Conservation (phyloP, 2,113 vertebrate genomes). For the Phaethon lepturus region DNA sequence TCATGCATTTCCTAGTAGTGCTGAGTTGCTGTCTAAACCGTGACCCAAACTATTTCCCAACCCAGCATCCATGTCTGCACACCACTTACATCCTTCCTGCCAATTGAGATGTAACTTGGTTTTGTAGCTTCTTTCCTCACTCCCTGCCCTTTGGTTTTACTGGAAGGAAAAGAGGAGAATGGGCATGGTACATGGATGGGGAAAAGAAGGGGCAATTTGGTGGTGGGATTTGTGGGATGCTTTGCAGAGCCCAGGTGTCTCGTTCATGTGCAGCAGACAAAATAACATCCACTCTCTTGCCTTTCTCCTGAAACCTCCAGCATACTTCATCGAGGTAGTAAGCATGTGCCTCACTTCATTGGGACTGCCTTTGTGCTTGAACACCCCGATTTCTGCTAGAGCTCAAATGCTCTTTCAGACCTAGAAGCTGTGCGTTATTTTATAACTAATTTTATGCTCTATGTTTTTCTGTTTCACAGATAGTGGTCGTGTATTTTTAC, state of each 20-base stretch:
- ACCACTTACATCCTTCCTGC: background rate
- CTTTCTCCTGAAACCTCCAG: background rate
- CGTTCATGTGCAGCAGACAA: background rate
- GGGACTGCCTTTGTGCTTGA: background rate
- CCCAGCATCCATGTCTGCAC: accelerated
- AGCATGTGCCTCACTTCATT: background rate
- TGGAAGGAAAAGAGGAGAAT: background rate
- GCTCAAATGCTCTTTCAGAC: background rate
- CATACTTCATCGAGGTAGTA: background rate
- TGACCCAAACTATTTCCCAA: background rate
- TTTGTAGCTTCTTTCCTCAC: background rate
- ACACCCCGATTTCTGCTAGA: background rate
- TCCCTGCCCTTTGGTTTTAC: background rate
- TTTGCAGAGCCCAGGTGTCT: background rate
- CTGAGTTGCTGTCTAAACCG: background rate
- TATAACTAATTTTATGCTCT: background rate
- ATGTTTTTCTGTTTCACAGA: background rate
- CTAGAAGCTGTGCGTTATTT: background rate
- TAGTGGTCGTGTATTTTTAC: background rate
- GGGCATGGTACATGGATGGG: background rate
- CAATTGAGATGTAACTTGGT: background rate
- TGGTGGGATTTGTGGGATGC: background rate
- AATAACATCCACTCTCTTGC: background rate
- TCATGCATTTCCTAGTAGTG: background rate
- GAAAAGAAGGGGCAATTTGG: background rate